A percentile compares a stretch with the other conserved stretches of the same genome.
Evolutionary conservation across 2,113 vertebrate genomes (phyloP).

Genomic region (Coptodon rendalli): DNA sequence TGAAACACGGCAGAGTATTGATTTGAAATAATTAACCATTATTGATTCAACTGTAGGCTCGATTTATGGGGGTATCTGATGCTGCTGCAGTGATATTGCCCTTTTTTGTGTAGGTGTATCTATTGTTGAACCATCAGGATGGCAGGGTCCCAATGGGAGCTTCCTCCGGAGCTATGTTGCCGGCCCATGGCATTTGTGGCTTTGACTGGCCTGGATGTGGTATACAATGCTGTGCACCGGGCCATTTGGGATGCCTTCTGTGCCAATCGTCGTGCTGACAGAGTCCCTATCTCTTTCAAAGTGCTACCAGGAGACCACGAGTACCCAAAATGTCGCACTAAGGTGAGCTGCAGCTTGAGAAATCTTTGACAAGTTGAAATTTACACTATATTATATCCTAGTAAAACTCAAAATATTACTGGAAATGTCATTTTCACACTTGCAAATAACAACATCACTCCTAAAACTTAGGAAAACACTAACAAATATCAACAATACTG

Average conservation of each 20-base stretch:
- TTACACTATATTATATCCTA: background rate
- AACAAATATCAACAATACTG: rapidly evolving
- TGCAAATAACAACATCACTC: background rate
- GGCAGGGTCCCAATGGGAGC: conserved; percentile 84
- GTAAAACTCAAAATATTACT: background rate
- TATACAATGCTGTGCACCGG: conserved; percentile 92
- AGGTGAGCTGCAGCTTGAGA: conserved; percentile 70
- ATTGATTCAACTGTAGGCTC: rapidly evolving
- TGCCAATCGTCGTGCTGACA: conserved; percentile 90
- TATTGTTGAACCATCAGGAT: conserved; percentile 39
- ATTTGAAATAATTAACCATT: background rate
- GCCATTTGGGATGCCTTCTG: conserved; percentile 98
- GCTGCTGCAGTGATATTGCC: background rate
- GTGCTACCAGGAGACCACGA: conserved; percentile 95
- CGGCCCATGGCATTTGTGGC: conserved; percentile 97
- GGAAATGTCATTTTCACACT: rapidly evolving
- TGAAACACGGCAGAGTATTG: background rate
- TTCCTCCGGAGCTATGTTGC: conserved; percentile 95
- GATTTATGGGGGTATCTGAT: rapidly evolving
- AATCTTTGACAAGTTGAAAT: background rate
- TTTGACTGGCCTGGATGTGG: conserved; percentile 90
- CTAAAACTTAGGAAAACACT: background rate
- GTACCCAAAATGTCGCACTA: conserved; percentile 95
- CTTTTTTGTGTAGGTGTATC: conserved; percentile 1
- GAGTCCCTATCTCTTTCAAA: conserved; percentile 97